Percentiles rank a stretch among this genome's conserved stretches.
Evolutionary conservation across 53 echinoderm and acorn worm genomes (phyloP).

Genomic region (Henricia sp.): DNA sequence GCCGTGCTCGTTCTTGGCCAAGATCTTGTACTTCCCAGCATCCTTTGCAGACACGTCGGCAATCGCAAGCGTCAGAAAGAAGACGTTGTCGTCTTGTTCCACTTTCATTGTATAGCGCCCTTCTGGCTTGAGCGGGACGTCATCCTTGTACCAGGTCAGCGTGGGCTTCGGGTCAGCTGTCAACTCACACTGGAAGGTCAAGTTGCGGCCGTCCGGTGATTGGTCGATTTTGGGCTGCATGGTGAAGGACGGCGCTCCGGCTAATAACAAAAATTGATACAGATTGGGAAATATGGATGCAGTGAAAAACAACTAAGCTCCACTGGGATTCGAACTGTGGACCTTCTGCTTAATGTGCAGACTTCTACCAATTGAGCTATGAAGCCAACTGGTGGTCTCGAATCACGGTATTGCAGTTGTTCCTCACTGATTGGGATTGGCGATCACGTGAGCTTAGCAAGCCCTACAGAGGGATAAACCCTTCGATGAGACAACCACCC

Average conservation of each 20-base stretch:
- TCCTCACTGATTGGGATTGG: no score
- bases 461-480: no score
- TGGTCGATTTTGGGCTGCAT: constrained; percentile 93
- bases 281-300: no score
- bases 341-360: no score
- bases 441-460: no score
- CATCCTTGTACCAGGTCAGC: constrained; percentile 87
- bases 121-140: constrained; percentile 67
- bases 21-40: constrained; percentile 89
- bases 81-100: constrained; percentile 71
- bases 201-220: constrained; percentile 78
- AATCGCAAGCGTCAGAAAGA: constrained; percentile 71
- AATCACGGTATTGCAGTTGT: no score
- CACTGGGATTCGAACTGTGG: no score
- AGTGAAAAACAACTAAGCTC: no score
- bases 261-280: no score
- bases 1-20: constrained; percentile 90
- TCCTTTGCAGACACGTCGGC: constrained; percentile 80
- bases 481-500: no score
- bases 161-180: constrained; percentile 90
- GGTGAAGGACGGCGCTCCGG: constrained; percentile 89
- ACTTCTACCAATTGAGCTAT: no score
- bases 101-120: constrained; percentile 76
- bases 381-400: no score
- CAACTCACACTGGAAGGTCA: constrained; percentile 89